Conservation (phyloP, 2,113 vertebrate species). For the Lontra canadensis region DNA sequence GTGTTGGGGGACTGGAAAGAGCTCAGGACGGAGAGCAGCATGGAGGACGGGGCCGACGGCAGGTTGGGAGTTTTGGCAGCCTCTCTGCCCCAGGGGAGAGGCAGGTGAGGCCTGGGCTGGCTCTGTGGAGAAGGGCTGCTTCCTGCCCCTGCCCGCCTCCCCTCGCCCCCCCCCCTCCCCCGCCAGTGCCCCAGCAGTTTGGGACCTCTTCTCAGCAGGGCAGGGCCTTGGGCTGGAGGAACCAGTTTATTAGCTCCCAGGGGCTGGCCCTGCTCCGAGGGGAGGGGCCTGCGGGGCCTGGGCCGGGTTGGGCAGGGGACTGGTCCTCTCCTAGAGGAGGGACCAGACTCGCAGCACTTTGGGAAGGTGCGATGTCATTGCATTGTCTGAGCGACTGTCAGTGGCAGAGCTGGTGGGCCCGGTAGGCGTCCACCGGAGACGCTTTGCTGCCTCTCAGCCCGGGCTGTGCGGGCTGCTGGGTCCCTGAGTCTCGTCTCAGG, state of each 20-base stretch:
- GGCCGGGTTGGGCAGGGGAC: neutral
- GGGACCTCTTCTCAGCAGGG: neutral
- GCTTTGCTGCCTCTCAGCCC: neutral
- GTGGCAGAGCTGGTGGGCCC: neutral
- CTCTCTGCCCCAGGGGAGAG: neutral
- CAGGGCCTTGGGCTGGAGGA: slow-evolving; percentile 6
- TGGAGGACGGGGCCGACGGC: fast-evolving
- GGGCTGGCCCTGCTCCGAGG: slow-evolving; percentile 17
- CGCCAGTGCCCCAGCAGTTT: neutral
- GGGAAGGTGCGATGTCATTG: neutral
- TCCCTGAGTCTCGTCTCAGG: neutral
- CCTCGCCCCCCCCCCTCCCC: neutral
- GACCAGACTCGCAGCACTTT: neutral
- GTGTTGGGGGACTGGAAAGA: neutral
- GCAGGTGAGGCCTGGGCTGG: neutral
- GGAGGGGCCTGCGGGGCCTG: neutral
- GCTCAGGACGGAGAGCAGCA: neutral
- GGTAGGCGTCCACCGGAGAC: neutral
- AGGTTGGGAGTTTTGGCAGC: neutral
- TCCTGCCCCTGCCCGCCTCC: neutral
- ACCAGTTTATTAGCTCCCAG: slow-evolving; percentile 58
- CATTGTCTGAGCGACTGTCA: neutral
- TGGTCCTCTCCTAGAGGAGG: neutral
- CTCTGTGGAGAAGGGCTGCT: slow-evolving; percentile 38
- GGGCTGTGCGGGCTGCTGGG: neutral